phyloP scores from a whole-genome alignment of 2,113 vertebrate species.

The Lynx canadensis region DNA sequence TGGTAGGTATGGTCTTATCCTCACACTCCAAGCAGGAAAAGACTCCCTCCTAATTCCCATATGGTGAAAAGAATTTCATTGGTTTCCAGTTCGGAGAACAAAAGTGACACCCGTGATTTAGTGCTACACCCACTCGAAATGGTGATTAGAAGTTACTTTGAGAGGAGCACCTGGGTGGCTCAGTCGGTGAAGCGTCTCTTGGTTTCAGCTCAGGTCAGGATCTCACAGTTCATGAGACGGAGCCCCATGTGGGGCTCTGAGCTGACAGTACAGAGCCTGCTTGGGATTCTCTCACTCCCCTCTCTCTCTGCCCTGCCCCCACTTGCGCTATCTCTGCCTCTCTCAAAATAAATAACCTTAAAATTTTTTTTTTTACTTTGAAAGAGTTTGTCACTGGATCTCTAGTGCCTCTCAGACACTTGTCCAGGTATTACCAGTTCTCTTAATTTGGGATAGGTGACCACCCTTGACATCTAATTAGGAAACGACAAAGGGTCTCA shows the following conservation, averaged over 20 bases:
- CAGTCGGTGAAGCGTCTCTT: too few species aligned
- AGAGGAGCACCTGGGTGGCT: background rate
- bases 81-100: background rate
- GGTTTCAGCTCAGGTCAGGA: too few species aligned
- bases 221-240: too few species aligned
- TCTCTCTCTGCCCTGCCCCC: too few species aligned
- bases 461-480: background rate
- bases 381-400: background rate
- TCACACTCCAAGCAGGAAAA: background rate
- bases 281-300: too few species aligned
- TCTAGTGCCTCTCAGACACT: background rate
- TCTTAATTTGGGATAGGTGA: background rate
- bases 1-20: background rate
- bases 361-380: background rate
- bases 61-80: background rate
- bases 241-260: too few species aligned
- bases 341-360: too few species aligned
- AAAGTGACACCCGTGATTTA: background rate
- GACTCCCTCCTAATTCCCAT: background rate
- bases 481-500: background rate
- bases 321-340: too few species aligned
- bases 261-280: too few species aligned
- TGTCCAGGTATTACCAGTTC: background rate
- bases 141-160: background rate
- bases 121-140: background rate